Evolutionary conservation across 2,888 invertebrate genomes (phyloP), one percentile per base, ranked within the genome.

Genomic region (Sclerodermus sp.): DNA sequence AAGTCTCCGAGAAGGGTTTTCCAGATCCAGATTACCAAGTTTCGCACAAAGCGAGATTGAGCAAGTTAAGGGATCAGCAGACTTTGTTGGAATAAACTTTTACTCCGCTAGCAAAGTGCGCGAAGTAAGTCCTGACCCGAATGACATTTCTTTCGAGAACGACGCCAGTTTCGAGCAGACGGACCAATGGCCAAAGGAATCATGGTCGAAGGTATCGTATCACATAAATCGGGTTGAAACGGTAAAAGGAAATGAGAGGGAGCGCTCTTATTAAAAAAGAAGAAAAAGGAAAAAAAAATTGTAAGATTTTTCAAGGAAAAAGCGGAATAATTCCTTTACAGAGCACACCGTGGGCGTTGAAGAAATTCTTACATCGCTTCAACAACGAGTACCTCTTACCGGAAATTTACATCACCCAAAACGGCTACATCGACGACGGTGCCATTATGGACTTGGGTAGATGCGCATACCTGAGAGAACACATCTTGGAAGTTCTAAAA

Each of bases 291-390:
- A 44, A 49, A 9, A 40, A 45, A 1, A 52, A 55, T 41, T 18
- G 47, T 37, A 31, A 13, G 39, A 32, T 15, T 8, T 47, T 23
- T 23, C 23, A 23, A 8, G 23, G 4, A 23, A 23, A 23, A 23
- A 23, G 8, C 23, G 23, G 23, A 23, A n/a, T 18, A 23, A 10
- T 41, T 45, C 31, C 48, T 55, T 58, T 32, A 58, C 64, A 87
- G 87, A 81, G 84, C 23, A 84, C 84, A 1, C 85, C 87, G 0
- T 82, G 83, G 82, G 86, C 85, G 0, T 81, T 88, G 53, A 71
- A 78, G 53, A 84, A 84, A 56, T 52, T 86, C 0, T 67, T 88
- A 0, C 74, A 79, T 30, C 83, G 84, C 59, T 70, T 84, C 15
- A 81, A 79, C 53, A 63, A 70, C 0, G 65, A 78, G 1, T 84